phyloP scores from a whole-genome alignment of 2,113 vertebrate genomes.

The Labeo rohita region DNA sequence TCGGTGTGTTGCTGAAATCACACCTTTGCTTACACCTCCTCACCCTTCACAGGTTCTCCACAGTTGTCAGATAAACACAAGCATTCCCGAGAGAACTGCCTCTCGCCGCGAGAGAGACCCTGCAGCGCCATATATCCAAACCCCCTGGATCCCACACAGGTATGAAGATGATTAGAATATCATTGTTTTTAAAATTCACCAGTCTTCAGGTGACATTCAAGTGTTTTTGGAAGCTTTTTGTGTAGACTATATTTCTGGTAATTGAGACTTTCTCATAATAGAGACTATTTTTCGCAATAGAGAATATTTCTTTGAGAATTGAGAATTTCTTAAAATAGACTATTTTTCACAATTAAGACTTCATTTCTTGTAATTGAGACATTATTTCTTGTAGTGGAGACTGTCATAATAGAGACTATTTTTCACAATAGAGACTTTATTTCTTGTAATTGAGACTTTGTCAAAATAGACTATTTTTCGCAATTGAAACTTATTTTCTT shows the following conservation, averaged over 20 bases:
- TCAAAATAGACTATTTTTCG: too few species aligned
- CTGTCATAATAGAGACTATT: too few species aligned
- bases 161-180: constrained; percentile 61
- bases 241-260: not conserved
- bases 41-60: constrained; percentile 84
- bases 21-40: constrained; percentile 31
- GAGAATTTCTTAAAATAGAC: too few species aligned
- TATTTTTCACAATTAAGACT: too few species aligned
- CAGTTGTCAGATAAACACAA: constrained; percentile 97
- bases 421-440: too few species aligned
- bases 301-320: too few species aligned
- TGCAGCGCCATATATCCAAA: constrained; percentile 95
- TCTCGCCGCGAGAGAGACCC: constrained; percentile 93
- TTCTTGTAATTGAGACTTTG: too few species aligned
- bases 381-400: too few species aligned
- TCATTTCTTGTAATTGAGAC: too few species aligned
- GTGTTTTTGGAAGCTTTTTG: not conserved
- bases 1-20: constrained; percentile 11
- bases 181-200: not conserved
- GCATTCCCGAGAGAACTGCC: constrained; percentile 95
- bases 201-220: not conserved
- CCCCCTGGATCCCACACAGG: constrained; percentile 87
- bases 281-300: too few species aligned
- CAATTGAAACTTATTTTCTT: too few species aligned
- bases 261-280: too few species aligned